Evolutionary conservation across 2,797 vertebrate species (phyloP).

Genomic region (Lithobates pipiens): DNA sequence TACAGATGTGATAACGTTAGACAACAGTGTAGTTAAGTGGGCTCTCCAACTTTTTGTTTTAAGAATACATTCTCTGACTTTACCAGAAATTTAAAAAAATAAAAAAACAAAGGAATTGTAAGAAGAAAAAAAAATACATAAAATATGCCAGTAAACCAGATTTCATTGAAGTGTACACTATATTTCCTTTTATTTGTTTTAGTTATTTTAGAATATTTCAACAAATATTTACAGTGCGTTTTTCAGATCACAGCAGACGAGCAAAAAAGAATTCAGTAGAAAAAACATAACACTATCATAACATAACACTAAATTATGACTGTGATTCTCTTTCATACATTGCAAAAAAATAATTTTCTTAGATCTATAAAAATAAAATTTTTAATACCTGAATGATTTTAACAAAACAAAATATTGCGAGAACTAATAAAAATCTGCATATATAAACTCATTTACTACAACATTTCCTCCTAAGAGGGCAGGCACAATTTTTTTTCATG

Average conservation of each 20-base stretch:
- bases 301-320: background rate
- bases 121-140: too few relatives aligned
- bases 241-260: background rate
- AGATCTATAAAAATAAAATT: background rate
- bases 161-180: background rate
- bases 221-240: background rate
- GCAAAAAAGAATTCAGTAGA: background rate
- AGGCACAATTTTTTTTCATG: background rate
- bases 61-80: too few relatives aligned
- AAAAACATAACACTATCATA: slow-evolving; percentile 1
- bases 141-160: too few relatives aligned
- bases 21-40: too few relatives aligned
- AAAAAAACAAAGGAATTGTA: too few relatives aligned
- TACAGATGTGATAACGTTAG: too few relatives aligned
- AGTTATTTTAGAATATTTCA: background rate
- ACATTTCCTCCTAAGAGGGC: background rate
- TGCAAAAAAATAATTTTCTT: background rate
- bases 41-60: too few relatives aligned
- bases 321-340: background rate
- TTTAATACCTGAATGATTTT: slow-evolving; percentile 62
- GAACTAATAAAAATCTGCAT: background rate
- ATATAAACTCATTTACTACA: background rate
- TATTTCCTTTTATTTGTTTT: background rate
- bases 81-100: too few relatives aligned
- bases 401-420: background rate